Base-by-base conservation (phyloP, 2,113 vertebrate genomes). In the Tauraco erythrolophus region DNA sequence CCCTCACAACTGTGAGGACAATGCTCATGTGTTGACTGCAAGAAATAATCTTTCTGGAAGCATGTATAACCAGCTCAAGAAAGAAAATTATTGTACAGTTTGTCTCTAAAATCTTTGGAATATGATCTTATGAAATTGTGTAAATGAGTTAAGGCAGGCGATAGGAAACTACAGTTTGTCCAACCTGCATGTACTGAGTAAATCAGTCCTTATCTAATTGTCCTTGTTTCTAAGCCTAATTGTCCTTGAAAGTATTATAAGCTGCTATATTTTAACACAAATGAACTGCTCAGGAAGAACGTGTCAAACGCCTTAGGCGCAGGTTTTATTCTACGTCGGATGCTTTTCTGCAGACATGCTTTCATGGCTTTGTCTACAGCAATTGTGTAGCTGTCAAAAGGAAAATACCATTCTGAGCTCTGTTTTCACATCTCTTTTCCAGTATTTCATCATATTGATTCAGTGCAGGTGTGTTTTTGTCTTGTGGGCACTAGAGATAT, bases 171-270 rank as follows among this genome's bases (percentile, higher is more conserved):
- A 82, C 25, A 82, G 4, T 89, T 91, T 87, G 53, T 62, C 72
- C 61, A 82, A 53, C 56, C 57, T 84, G 61, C 39, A 35, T 84
- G 31, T 65, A 71, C 83, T 82, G 65, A 82, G n/a, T 95, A 94
- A 82, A 91, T 69, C 71, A 79, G 65, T 57, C 76, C 58, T 91
- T 84, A 78, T 65, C 80, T 95, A 92, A 94, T 94, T 79, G 66
- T 75, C 83, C 91, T 87, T 78, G 48, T 64, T 95, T 60, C 69
- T 87, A 84, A 94, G 78, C 39, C 39, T 92, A 94, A 94, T 91
- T 95, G 84, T 79, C 92, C 91, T 92, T 94, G 89, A 84, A 94
- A 72, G 28, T 61, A 84, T 91, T 68, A 76, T 64, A 75, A 87
- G 48, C 60, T 57, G 17, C 18, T 94, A 65, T 45, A 82, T 84